Conservation (phyloP, 2,888 invertebrate genomes). For the Drosophila helvetica region DNA sequence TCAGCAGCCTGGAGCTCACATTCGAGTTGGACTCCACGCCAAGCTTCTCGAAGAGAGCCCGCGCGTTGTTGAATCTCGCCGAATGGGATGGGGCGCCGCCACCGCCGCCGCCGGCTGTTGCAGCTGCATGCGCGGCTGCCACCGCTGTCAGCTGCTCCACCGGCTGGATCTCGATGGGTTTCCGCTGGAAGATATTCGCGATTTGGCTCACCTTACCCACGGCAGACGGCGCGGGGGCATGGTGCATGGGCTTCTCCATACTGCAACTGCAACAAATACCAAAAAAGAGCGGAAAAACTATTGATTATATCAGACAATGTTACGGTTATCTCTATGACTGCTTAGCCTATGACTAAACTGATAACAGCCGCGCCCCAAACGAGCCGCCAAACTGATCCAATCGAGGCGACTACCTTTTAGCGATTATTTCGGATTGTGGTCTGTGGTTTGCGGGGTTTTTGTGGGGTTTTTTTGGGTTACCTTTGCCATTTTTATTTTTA, state of each 20-base stretch:
- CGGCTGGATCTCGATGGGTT: constrained; percentile 85
- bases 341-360: neutral
- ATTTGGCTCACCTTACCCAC: constrained; percentile 95
- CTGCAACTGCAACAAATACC: constrained; percentile 53
- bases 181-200: constrained; percentile 94
- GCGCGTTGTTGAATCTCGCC: constrained; percentile 95
- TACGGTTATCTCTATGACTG: constrained; percentile 9
- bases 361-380: constrained; percentile 25
- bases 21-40: constrained; percentile 87
- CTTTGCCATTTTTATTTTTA: constrained; percentile 66
- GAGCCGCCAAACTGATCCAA: constrained; percentile 32
- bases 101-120: constrained; percentile 77
- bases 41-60: constrained; percentile 96
- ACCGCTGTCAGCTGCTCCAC: constrained; percentile 82
- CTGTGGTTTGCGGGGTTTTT: constrained; percentile 18
- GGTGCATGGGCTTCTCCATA: constrained; percentile 87
- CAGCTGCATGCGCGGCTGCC: constrained; percentile 81
- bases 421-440: constrained; percentile 10
- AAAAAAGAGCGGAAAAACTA: neutral
- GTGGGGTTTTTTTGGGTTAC: constrained; percentile 44
- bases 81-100: constrained; percentile 88
- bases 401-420: constrained; percentile 26
- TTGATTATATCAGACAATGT: neutral
- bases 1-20: constrained; percentile 81
- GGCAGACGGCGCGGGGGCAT: constrained; percentile 81